These are phyloP conservation scores for Albula glossodonta DNA, from an alignment of 2,113 vertebrate species.

Conservation along the genomic window DNA sequence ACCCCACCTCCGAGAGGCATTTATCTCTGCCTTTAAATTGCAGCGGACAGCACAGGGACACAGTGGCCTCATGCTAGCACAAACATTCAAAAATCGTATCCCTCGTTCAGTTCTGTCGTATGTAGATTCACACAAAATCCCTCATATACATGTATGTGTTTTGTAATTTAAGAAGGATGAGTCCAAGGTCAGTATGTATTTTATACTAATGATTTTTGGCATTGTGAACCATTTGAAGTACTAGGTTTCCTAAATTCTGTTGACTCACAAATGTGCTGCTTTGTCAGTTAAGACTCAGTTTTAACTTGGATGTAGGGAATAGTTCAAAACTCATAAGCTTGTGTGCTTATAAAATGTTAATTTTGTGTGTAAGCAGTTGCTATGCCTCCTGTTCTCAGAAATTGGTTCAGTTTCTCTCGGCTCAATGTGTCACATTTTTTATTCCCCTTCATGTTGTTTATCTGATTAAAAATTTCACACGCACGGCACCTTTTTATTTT, in stretches of 20 bases:
- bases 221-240: neutral
- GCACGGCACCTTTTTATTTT: neutral
- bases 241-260: neutral
- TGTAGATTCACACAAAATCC: neutral
- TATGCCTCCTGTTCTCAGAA: neutral
- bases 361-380: neutral
- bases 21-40: constrained; percentile 30
- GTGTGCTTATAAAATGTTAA: neutral
- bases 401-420: neutral
- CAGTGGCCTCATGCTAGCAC: neutral
- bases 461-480: neutral
- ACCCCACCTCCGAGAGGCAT: constrained; percentile 26
- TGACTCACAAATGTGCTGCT: neutral
- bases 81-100: neutral
- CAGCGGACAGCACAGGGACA: constrained; percentile 29
- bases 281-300: neutral
- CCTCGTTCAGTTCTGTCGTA: neutral
- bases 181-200: neutral
- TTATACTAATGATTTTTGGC: neutral
- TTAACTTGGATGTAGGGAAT: too few relatives aligned
- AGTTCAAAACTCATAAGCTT: neutral
- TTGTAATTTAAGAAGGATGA: neutral
- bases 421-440: neutral
- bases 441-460: neutral
- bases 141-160: neutral